phyloP scores from a whole-genome alignment of 2,888 invertebrate species.

The Euspilapteryx auroguttella region DNA sequence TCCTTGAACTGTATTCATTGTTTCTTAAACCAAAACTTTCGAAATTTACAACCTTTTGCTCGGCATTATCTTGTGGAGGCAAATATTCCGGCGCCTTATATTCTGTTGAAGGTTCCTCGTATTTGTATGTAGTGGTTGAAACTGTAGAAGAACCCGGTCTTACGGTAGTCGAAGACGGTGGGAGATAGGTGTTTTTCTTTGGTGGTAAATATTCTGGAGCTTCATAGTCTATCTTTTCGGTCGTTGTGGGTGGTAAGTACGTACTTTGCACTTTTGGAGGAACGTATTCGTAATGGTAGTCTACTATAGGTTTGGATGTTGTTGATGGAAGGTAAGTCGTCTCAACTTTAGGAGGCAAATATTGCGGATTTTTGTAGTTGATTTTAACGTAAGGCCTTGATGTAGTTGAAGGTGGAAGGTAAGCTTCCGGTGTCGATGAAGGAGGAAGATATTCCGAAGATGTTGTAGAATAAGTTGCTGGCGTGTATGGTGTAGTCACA shows the following conservation, averaged over 20 bases:
- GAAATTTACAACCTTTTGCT: slow-evolving; percentile 15
- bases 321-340: slow-evolving; percentile 18
- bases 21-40: slow-evolving; percentile 22
- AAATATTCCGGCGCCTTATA: slow-evolving; percentile 31
- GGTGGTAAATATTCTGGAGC: slow-evolving; percentile 4
- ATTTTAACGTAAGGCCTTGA: not conserved
- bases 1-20: slow-evolving; percentile 13
- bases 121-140: slow-evolving; percentile 15
- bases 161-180: slow-evolving; percentile 10
- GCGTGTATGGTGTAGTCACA: slow-evolving; percentile 26
- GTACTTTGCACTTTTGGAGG: not conserved
- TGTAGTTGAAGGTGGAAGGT: slow-evolving; percentile 13
- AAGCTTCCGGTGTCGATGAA: not conserved
- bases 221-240: slow-evolving; percentile 2
- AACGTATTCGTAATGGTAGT: slow-evolving; percentile 10
- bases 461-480: slow-evolving; percentile 23
- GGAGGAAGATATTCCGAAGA: slow-evolving; percentile 6
- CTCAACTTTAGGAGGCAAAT: slow-evolving; percentile 12
- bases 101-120: slow-evolving; percentile 20
- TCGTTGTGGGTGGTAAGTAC: slow-evolving; percentile 6
- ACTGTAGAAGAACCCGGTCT: not conserved
- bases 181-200: not conserved
- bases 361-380: slow-evolving; percentile 8
- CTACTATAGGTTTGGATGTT: slow-evolving; percentile 13
- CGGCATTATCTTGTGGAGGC: slow-evolving; percentile 22